Evolutionary conservation across 2,113 vertebrate species (phyloP).

Genomic region (Zosterops pallidus): DNA sequence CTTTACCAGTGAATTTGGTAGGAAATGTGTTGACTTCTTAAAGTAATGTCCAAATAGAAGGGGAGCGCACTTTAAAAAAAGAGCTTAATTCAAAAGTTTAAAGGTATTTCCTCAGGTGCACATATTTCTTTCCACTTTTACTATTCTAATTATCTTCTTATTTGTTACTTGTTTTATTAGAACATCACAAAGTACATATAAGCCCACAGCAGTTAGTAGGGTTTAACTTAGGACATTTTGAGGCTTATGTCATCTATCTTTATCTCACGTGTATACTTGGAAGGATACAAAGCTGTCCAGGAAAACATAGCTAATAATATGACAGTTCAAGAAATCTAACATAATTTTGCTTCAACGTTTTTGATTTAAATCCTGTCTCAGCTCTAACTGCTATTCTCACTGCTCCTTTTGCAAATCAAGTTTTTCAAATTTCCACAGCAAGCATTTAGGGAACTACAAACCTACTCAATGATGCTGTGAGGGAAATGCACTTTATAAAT

Average conservation of each 20-base stretch:
- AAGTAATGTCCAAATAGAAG: not conserved
- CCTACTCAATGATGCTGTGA: not conserved
- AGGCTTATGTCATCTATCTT: not conserved
- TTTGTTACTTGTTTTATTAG: not conserved
- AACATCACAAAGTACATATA: not conserved
- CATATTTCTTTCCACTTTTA: not conserved
- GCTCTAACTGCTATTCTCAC: not conserved
- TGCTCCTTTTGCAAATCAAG: not conserved
- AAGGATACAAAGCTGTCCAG: not conserved
- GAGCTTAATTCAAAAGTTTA: not conserved
- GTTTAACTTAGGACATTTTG: not conserved
- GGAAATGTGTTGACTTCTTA: not conserved
- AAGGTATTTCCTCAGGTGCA: not conserved
- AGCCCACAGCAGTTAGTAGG: not conserved
- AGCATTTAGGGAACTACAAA: slow-evolving; percentile 5
- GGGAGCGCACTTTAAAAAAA: not conserved
- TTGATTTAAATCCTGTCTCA: slow-evolving; percentile 4
- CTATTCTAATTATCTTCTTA: not conserved
- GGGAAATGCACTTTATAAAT: slow-evolving; percentile 1
- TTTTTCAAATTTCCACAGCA: slow-evolving; percentile 10
- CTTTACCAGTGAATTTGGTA: not conserved
- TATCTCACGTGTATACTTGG: not conserved
- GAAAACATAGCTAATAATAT: not conserved
- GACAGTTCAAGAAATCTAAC: not conserved
- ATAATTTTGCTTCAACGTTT: slow-evolving; percentile 3